A percentile compares a stretch with the other conserved stretches of the same genome.
phyloP scores from a whole-genome alignment of 2,797 vertebrate genomes.

The Sternotherus odoratus region DNA sequence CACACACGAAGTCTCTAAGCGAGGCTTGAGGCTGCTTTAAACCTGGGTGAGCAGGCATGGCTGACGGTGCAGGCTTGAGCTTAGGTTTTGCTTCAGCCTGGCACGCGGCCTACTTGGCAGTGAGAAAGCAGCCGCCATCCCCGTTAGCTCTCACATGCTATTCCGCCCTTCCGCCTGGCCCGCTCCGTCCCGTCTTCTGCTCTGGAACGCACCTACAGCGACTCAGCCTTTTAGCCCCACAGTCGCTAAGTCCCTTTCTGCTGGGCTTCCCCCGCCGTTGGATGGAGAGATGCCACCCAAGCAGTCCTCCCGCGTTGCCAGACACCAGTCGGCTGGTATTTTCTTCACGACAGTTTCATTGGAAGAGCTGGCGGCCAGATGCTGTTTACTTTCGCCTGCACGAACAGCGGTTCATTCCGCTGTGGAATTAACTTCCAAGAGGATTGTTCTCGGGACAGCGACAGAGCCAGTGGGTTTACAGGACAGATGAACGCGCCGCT shows the following conservation, averaged over 20 bases:
- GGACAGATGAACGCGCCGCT: too few species aligned
- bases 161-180: neutral
- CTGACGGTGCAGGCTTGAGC: neutral
- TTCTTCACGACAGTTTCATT: neutral
- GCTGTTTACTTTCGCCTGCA: neutral
- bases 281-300: neutral
- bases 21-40: neutral
- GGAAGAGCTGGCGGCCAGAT: too few species aligned
- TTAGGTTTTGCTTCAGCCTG: neutral
- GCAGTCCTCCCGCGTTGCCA: too few species aligned
- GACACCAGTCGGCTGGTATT: neutral
- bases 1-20: neutral
- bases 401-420: too few species aligned
- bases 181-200: neutral
- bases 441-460: too few species aligned
- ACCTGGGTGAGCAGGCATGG: neutral
- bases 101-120: too few species aligned
- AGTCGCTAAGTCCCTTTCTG: neutral
- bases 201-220: neutral
- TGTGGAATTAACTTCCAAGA: too few species aligned
- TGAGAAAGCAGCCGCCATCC: too few species aligned
- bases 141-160: neutral
- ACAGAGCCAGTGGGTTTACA: too few species aligned
- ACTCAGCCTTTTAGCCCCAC: neutral
- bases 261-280: neutral